Base-by-base conservation (phyloP, 2,888 invertebrate species). In the Scaptomyza parva region DNA sequence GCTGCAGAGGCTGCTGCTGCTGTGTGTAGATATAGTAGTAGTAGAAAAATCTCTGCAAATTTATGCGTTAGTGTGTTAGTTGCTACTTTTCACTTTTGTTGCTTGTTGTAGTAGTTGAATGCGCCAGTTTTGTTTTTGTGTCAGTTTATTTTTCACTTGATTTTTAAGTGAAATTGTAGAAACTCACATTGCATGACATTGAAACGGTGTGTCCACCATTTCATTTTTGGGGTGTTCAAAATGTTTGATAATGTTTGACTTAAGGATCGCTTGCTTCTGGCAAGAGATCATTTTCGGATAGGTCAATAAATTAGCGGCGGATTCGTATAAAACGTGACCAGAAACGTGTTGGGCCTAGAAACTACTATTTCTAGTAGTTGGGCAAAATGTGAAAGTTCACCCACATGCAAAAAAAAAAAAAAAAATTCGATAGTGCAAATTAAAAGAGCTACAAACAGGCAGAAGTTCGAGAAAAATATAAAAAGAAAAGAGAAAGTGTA, bases 361-460 rank as follows among this genome's bases (percentile, higher is more conserved):
- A n/a, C n/a, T n/a, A n/a, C 59, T 22, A 20, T n/a, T 30, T 47
- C 35, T 14, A 12, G 30, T 40, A 3, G 17, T 35, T 64, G 66
- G 86, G 64, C 63, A 63, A 74, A 79, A 89, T 88, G 89, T 89
- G 89, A 89, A 89, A 89, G 89, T 90, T 89, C 89, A 89, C 89
- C 90, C 89, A 89, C 90, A 86, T 86, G 76, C 70, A 17, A 45
- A 8, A 28, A n/a, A n/a, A 44, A 24, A n/a, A 14, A 14, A 17
- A 9, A 20, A 71, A 81, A 67, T 70, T 67, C 62, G 64, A 55
- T 85, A 74, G 78, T 70, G 78, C 84, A 78, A 83, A 78, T 70
- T 76, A 73, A 86, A 79, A 76, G 71, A 76, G 71, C 64, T 66
- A 75, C 72, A 67, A 62, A 63, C 64, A 52, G 24, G 62, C 54